These are phyloP conservation scores for Gambusia affinis DNA, from an alignment of 2,113 vertebrate genomes.

Conservation along the genomic window DNA sequence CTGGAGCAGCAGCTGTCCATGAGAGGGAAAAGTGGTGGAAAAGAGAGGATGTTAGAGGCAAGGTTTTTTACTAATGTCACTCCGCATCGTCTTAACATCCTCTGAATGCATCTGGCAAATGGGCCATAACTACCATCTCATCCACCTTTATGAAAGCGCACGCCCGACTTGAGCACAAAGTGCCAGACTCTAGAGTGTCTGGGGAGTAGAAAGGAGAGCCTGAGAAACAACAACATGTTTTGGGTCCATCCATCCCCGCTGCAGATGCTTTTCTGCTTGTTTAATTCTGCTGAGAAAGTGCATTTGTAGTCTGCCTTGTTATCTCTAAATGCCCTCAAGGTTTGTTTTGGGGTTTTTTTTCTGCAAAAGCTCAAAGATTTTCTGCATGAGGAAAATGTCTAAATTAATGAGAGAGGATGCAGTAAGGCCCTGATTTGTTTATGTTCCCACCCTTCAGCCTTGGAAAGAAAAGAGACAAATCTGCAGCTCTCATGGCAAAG, in stretches of 20 bases:
- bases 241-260: conserved; percentile 28
- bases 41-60: conserved; percentile 27
- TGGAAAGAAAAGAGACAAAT: conserved; percentile 10
- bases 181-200: not conserved
- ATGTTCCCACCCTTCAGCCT: not conserved
- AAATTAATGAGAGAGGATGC: conserved; percentile 21
- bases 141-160: conserved; percentile 31
- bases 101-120: conserved; percentile 63
- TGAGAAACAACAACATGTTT: conserved; percentile 34
- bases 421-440: conserved; percentile 16
- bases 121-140: conserved; percentile 53
- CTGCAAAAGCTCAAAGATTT: conserved; percentile 30
- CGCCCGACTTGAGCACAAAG: conserved; percentile 9
- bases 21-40: conserved; percentile 33
- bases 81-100: conserved; percentile 48
- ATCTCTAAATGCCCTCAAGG: conserved; percentile 42
- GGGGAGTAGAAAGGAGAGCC: conserved; percentile 30
- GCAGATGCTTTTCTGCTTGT: conserved; percentile 60
- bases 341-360: conserved; percentile 3
- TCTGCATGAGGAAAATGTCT: conserved; percentile 19
- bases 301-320: conserved; percentile 43
- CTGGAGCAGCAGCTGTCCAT: conserved; percentile 68
- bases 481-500: not conserved
- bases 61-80: conserved; percentile 51
- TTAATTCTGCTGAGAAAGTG: conserved; percentile 62